These are phyloP conservation scores for Barypeithes pellucidus DNA, from an alignment of 2,888 invertebrate species.

Conservation along the genomic window DNA sequence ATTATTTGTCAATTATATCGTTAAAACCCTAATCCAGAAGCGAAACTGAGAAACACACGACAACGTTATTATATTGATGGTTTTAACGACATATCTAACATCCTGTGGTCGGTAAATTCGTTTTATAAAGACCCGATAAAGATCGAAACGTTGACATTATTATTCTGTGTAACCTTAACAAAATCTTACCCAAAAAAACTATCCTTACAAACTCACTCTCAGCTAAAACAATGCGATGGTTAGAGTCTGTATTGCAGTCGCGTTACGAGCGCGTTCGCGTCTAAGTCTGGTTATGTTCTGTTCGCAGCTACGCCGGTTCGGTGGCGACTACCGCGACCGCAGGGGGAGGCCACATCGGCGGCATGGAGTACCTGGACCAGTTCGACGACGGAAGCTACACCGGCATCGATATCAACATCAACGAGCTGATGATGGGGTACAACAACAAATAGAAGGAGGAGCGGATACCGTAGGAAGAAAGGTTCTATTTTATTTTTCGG, in stretches of 20 bases:
- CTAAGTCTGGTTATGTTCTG: slow-evolving; percentile 68
- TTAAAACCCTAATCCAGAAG: no score
- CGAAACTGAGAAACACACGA: no score
- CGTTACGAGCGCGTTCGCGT: slow-evolving; percentile 60
- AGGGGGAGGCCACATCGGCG: slow-evolving; percentile 58
- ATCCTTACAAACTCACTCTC: neutral
- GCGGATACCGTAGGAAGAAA: neutral
- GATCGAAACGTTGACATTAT: no score
- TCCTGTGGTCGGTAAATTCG: no score
- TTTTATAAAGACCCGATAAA: no score
- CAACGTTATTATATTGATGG: no score
- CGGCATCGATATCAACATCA: slow-evolving; percentile 66
- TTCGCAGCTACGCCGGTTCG: slow-evolving; percentile 70
- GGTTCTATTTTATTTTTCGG: neutral
- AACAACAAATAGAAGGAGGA: slow-evolving; percentile 57
- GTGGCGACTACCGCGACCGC: slow-evolving; percentile 66
- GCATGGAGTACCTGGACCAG: slow-evolving; percentile 68
- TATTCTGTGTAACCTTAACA: neutral
- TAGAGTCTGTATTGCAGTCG: slow-evolving; percentile 70
- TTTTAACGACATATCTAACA: no score
- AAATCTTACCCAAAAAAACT: slow-evolving; percentile 11
- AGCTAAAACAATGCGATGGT: slow-evolving; percentile 26
- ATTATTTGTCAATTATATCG: no score
- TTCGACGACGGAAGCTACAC: slow-evolving; percentile 64
- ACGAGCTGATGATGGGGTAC: slow-evolving; percentile 67